Evolutionary conservation across 1,140 invertebrate species (phyloP).

Genomic region (Euwallacea fornicatus): DNA sequence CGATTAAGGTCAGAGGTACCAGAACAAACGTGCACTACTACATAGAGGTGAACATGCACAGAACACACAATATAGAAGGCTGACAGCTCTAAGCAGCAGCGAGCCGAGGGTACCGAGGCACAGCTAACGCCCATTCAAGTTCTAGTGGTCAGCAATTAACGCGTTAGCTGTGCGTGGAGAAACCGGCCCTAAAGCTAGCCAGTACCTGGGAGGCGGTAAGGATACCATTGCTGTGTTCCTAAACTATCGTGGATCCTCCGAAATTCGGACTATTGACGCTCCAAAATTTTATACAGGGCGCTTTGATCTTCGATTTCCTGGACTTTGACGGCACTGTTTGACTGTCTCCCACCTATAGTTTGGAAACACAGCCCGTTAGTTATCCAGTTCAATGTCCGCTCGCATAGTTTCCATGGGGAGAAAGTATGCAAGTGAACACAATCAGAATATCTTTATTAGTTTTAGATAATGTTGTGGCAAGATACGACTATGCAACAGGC

Average conservation of each 20-base stretch:
- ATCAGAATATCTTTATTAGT: too few relatives aligned
- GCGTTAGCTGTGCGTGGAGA: background rate
- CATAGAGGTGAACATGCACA: background rate
- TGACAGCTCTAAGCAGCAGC: background rate
- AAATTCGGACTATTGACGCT: constrained; percentile 44
- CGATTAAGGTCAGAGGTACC: too few relatives aligned
- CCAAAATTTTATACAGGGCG: constrained; percentile 24
- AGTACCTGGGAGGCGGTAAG: constrained; percentile 63
- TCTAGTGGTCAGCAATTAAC: constrained; percentile 25
- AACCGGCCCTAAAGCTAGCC: constrained; percentile 46
- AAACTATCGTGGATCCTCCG: constrained; percentile 60
- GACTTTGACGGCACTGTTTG: constrained; percentile 39
- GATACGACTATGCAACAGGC: too few relatives aligned
- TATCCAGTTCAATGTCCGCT: constrained; percentile 21
- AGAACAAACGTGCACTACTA: too few relatives aligned
- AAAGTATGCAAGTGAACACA: background rate
- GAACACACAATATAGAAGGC: background rate
- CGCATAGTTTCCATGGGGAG: constrained; percentile 4
- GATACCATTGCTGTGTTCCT: constrained; percentile 67
- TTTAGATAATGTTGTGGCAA: too few relatives aligned
- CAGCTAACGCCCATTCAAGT: constrained; percentile 38
- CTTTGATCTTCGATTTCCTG: constrained; percentile 35
- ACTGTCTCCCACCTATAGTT: constrained; percentile 55
- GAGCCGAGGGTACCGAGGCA: background rate
- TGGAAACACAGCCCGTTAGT: constrained; percentile 55